These are phyloP conservation scores for Schizopygopsis pylzovi DNA, from an alignment of 2,797 vertebrate genomes.

Conservation along the genomic window DNA sequence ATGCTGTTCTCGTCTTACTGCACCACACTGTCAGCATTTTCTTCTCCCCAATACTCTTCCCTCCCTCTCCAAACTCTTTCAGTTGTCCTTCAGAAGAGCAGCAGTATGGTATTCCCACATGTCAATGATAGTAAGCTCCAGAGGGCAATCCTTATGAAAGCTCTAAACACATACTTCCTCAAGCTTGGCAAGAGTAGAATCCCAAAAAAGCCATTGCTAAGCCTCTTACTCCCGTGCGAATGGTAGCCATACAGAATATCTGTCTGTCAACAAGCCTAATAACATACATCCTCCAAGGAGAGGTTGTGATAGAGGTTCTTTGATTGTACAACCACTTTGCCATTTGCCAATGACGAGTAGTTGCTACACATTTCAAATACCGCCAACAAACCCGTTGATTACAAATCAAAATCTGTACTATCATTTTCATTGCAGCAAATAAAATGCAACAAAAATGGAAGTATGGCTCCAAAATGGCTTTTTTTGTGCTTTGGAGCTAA, in stretches of 20 bases:
- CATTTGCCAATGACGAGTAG: not conserved
- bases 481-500: not conserved
- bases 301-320: constrained; percentile 15
- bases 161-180: constrained; percentile 42
- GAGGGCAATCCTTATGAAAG: constrained; percentile 49
- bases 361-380: not conserved
- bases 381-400: not conserved
- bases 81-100: constrained; percentile 57
- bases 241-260: constrained; percentile 39
- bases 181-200: constrained; percentile 29
- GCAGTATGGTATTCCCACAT: constrained; percentile 16
- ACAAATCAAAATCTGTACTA: not conserved
- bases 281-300: constrained; percentile 15
- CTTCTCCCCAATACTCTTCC: constrained; percentile 35
- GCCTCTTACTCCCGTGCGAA: constrained; percentile 19
- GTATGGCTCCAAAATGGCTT: too few relatives aligned
- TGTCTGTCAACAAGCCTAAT: constrained; percentile 37
- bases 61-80: constrained; percentile 24
- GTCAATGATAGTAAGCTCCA: constrained; percentile 44
- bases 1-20: constrained; percentile 59
- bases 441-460: not conserved
- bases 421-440: not conserved
- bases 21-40: constrained; percentile 59
- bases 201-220: constrained; percentile 51
- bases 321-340: not conserved